These are phyloP conservation scores for Oryctolagus cuniculus DNA, from an alignment of 2,113 vertebrate species.

Conservation along the genomic window DNA sequence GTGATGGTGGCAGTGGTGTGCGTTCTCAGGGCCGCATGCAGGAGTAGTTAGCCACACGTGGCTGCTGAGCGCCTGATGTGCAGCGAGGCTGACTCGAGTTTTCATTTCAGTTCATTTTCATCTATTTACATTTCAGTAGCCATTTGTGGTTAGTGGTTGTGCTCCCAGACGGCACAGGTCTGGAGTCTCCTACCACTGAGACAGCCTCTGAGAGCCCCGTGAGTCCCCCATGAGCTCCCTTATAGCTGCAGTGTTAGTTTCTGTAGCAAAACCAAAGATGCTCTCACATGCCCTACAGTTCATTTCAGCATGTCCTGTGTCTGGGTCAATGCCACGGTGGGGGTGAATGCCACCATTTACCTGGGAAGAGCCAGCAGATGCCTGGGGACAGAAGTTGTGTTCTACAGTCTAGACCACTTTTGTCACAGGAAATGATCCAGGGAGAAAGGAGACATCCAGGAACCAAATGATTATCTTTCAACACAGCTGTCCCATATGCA, in stretches of 20 bases:
- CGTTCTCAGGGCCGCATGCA: background rate
- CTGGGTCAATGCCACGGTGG: rapidly evolving
- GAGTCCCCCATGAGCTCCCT: background rate
- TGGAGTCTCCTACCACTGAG: background rate
- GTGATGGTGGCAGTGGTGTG: background rate
- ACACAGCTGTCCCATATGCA: background rate
- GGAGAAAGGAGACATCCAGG: background rate
- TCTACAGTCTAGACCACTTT: background rate
- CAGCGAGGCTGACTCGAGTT: background rate
- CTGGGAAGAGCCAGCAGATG: no score
- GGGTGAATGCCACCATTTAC: background rate
- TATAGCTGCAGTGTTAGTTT: background rate
- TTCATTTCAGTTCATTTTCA: background rate
- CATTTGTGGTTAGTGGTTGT: background rate
- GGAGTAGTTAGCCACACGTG: background rate
- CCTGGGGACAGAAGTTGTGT: background rate
- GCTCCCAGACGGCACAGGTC: background rate
- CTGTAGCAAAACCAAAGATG: slow-evolving; percentile 19
- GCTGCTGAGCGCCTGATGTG: background rate
- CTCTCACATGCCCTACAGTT: background rate
- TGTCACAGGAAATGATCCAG: background rate
- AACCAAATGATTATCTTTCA: background rate
- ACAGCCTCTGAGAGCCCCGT: background rate
- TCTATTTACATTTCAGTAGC: background rate
- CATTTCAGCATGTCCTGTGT: background rate